These are phyloP conservation scores for Aplocera efformata DNA, from an alignment of 2,888 invertebrate species.

Conservation along the genomic window DNA sequence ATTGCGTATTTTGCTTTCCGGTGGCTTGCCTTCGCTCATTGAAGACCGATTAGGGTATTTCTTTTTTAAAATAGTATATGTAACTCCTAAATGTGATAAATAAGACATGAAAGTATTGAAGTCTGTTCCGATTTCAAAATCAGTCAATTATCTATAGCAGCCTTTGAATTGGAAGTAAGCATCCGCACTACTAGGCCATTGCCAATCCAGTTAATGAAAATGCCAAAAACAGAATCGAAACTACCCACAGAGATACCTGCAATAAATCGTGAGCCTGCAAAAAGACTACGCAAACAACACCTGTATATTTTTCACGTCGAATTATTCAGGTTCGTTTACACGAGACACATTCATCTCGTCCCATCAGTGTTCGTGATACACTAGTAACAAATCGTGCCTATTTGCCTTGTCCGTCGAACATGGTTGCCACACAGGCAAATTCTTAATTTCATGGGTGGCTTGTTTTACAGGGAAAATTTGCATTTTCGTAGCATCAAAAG, in stretches of 20 bases:
- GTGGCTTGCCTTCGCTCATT: too few relatives aligned
- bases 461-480: conserved; percentile 27
- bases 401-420: conserved; percentile 58
- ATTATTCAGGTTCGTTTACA: conserved; percentile 22
- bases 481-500: too few relatives aligned
- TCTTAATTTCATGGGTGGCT: conserved; percentile 71
- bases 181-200: too few relatives aligned
- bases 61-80: too few relatives aligned
- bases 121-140: too few relatives aligned
- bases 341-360: conserved; percentile 40
- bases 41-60: too few relatives aligned
- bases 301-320: conserved; percentile 19
- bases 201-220: not conserved
- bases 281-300: conserved; percentile 15
- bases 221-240: too few relatives aligned
- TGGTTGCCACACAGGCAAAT: conserved; percentile 48
- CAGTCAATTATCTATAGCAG: too few relatives aligned
- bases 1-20: too few relatives aligned
- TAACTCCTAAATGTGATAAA: too few relatives aligned
- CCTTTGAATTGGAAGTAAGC: too few relatives aligned
- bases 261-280: conserved; percentile 15
- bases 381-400: conserved; percentile 58
- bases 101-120: too few relatives aligned
- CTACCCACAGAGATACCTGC: not conserved
- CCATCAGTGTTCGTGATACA: conserved; percentile 41